Conservation (phyloP, 2,113 vertebrate species). For the Craseonycteris thonglongyai region DNA sequence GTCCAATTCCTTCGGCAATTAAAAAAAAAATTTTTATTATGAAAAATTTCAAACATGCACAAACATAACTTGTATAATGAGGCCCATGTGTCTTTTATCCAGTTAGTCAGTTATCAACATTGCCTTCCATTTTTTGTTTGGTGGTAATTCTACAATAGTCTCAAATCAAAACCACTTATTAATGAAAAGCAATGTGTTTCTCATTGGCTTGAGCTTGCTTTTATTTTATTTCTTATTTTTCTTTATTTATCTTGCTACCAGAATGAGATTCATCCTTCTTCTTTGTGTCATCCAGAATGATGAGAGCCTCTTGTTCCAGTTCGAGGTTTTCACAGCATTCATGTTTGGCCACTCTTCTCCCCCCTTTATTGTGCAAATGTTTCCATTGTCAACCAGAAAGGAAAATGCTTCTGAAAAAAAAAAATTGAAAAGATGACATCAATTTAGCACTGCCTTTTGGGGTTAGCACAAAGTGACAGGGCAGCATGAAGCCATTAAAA, state of each 20-base stretch:
- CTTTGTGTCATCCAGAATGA: not conserved
- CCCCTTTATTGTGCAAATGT: constrained; percentile 47
- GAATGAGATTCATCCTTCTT: not conserved
- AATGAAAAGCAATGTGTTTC: not conserved
- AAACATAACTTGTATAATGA: not conserved
- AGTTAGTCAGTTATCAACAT: not conserved
- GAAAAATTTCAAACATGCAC: not conserved
- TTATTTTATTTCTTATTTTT: not conserved
- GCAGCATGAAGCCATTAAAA: constrained; percentile 73
- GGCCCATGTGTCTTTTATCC: not conserved
- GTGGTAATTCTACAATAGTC: not conserved
- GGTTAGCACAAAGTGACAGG: constrained; percentile 73
- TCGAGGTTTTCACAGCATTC: constrained; percentile 26
- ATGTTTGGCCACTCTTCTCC: constrained; percentile 26
- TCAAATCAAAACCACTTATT: not conserved
- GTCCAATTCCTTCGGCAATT: not conserved
- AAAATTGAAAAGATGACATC: constrained; percentile 75
- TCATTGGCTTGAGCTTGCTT: not conserved
- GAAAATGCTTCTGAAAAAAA: constrained; percentile 72
- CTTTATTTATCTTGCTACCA: not conserved
- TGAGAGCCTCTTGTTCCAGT: not conserved
- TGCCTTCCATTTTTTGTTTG: not conserved
- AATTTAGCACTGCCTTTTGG: constrained; percentile 70
- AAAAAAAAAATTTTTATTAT: not conserved
- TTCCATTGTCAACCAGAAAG: constrained; percentile 66